Base-by-base conservation (phyloP, 2,888 invertebrate genomes). In the Apodemia duryi region DNA sequence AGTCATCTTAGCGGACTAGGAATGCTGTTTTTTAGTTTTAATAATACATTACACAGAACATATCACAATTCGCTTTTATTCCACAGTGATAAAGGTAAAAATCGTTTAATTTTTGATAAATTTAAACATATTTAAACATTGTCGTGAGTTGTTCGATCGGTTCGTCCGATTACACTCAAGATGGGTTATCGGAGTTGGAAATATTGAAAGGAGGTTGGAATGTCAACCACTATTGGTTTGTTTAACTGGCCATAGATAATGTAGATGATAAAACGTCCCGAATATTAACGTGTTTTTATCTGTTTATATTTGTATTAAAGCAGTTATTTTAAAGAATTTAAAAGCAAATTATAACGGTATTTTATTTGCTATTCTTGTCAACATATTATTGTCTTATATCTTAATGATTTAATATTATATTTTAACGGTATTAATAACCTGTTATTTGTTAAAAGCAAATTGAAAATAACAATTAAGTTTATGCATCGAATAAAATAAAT, bases 1-100 rank as follows among this genome's bases (percentile, higher is more conserved):
- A 89, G 86, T 83, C 83, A 84, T 87, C 74, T 77, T 81, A 82
- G 79, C 82, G 83, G 82, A 78, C 74, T 75, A 65, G 81, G 84
- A 82, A 86, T 86, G 83, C 77, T 75, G 79, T 77, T 81, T 74
- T 68, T 68, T 68, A 65, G 63, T 54, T 35, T 68, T 66, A 62
- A 62, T 64, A 66, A 68, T 64, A 29, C 13, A 66, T 61, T 43
- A 63, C 57, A 61, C 49, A 38, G 21, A 54, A 57, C 63, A 21
- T 63, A 65, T n/a, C 11, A 60, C 35, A n/a, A 60, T 60, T 60
- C 65, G 71, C 63, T 70, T 69, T 69, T 81, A 71, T 64, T 63
- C 1, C 35, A 62, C 64, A n/a, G 64, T 2, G 3, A 57, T 66
- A 79, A 73, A 65, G 77, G 70, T 71, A 51, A 72, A 68, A 72